Evolutionary conservation across 1,140 invertebrate species (phyloP).

Genomic region (Pseudoatta argentina): DNA sequence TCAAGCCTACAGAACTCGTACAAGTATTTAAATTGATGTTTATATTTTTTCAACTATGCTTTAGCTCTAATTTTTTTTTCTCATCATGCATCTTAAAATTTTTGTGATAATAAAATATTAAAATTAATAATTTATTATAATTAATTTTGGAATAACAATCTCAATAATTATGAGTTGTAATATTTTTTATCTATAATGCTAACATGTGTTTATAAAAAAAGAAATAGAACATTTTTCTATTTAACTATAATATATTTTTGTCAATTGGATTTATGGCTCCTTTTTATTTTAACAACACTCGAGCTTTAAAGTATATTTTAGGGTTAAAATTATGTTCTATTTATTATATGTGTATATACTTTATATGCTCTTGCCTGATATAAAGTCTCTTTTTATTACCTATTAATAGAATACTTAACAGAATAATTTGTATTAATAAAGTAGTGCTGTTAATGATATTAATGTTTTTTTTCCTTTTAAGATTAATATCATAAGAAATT

Average conservation of each 20-base stretch:
- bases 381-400: neutral
- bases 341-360: neutral
- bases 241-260: neutral
- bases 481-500: neutral
- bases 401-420: neutral
- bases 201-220: neutral
- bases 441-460: neutral
- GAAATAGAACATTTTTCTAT: neutral
- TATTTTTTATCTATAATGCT: neutral
- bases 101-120: neutral
- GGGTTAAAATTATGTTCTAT: neutral
- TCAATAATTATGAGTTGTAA: neutral
- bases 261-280: neutral
- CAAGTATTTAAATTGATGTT: neutral
- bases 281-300: neutral
- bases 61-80: neutral
- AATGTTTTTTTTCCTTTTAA: neutral
- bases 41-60: neutral
- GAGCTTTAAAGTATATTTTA: neutral
- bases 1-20: neutral
- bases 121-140: neutral
- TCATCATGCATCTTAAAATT: neutral
- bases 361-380: neutral
- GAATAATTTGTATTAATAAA: neutral
- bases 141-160: neutral